Evolutionary conservation across 2,888 invertebrate species (phyloP).

Genomic region (Chaitophorus viminalis): DNA sequence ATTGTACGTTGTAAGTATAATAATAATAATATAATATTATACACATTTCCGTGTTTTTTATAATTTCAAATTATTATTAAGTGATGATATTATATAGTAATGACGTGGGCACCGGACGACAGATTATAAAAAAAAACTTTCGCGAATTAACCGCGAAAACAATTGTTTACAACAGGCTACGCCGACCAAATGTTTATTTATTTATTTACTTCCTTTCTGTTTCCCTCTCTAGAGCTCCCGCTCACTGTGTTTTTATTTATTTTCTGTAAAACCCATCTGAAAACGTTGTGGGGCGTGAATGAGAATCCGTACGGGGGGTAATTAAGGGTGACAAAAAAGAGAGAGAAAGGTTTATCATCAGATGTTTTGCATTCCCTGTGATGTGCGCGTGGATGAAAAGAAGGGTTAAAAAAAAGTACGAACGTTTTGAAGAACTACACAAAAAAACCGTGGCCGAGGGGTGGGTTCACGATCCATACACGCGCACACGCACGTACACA

Average conservation of each 20-base stretch:
- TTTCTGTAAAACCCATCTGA: background rate
- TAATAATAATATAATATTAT: no score
- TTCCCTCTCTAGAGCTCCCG: background rate
- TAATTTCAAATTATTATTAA: no score
- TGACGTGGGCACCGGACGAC: background rate
- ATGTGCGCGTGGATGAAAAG: conserved; percentile 35
- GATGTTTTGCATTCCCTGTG: conserved; percentile 54
- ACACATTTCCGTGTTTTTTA: no score
- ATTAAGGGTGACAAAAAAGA: conserved; percentile 54
- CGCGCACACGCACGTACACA: background rate
- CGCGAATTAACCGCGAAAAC: conserved; percentile 6
- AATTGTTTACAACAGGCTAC: background rate
- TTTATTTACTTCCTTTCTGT: conserved; percentile 2
- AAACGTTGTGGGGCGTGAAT: conserved; percentile 22
- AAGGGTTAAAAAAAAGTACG: conserved; percentile 54
- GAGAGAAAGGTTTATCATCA: conserved; percentile 41
- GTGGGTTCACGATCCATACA: conserved; percentile 25
- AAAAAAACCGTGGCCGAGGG: conserved; percentile 56
- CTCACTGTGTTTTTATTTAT: background rate
- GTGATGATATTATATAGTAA: no score
- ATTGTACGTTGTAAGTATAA: no score
- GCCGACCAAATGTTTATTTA: conserved; percentile 42
- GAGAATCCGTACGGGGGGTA: conserved; percentile 52
- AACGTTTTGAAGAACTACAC: conserved; percentile 44
- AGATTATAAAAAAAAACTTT: background rate